Conservation (phyloP, 2,113 vertebrate genomes). For the Gallinago undulata region DNA sequence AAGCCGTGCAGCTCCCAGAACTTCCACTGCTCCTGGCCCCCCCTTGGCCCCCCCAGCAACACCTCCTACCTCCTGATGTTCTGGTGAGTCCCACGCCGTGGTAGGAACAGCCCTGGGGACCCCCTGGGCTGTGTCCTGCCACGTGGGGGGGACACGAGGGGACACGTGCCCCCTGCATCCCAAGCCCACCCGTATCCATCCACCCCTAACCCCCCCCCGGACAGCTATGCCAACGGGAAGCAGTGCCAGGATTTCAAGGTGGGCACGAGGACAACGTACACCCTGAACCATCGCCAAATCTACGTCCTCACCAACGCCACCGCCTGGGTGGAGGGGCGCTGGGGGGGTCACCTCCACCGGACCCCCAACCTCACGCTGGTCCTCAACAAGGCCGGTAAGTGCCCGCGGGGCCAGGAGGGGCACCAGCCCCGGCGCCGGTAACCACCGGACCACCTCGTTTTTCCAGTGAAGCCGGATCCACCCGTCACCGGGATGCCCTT, state of each 20-base stretch:
- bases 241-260: rapidly evolving
- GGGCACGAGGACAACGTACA: rapidly evolving
- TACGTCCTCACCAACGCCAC: not conserved
- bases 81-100: conserved; percentile 42
- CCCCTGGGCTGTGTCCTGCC: not conserved
- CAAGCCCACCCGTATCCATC: not conserved
- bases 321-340: conserved; percentile 60
- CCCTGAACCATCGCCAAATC: not conserved
- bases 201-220: too few relatives aligned
- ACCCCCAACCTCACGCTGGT: conserved; percentile 31
- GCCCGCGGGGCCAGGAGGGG: rapidly evolving
- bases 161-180: rapidly evolving
- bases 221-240: rapidly evolving
- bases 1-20: not conserved
- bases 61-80: conserved; percentile 60
- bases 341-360: not conserved
- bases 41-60: not conserved
- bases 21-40: conserved; percentile 57
- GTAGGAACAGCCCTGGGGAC: not conserved
- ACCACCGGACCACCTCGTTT: not conserved
- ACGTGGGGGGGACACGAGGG: not conserved
- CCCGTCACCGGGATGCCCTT: rapidly evolving
- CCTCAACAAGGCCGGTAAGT: conserved; percentile 55
- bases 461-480: conserved; percentile 57
- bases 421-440: rapidly evolving